Base-by-base conservation (phyloP, 2,113 vertebrate genomes). In the Dipodomys stephensi region DNA sequence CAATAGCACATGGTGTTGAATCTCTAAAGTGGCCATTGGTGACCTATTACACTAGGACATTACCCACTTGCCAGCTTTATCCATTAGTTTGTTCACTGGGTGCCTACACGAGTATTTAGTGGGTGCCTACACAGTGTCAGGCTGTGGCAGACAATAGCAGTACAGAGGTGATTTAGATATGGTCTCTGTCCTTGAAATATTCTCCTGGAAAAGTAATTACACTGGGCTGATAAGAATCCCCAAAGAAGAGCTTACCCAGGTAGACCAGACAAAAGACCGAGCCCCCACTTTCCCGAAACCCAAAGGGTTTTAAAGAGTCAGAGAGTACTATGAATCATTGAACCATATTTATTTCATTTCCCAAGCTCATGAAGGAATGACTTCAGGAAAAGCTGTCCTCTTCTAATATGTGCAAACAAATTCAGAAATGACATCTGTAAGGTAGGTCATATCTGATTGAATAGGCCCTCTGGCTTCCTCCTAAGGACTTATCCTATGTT, bases 401-500 rank as follows among this genome's bases (percentile, higher is more conserved):
- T 94, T 73, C 64, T 96, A 95, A 91, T 82, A 83, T 87, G 91
- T 91, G 83, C 94, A 93, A 97, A 94, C 94, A 92, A 90, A 96
- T 94, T 94, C 95, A 93, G 91, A 89, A 96, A 94, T 94, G 87
- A 92, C 90, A 94, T 90, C 80, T 80, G 85, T 92, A 74, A 88
- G 92, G 87, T 90, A 94, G 95, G 80, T 92, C 92, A 32, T 78
- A 44, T 84, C 86, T 94, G 91, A 97, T 73, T 94, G 96, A 74
- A 89, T 49, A 81, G 16, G 64, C 86, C 86, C 30, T 69, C 67
- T 91, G 86, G 60, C 71, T 92, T 92, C 81, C 80, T 62, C 64
- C 83, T 46, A 28, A 82, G 35, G 32, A 81, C 23, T 71, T 87
- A 81, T 65, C 23, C 92, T 71, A 94, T 60, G 79, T 39, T 57